phyloP scores from a whole-genome alignment of 2,888 invertebrate species.

The Stictocephala bisonia region DNA sequence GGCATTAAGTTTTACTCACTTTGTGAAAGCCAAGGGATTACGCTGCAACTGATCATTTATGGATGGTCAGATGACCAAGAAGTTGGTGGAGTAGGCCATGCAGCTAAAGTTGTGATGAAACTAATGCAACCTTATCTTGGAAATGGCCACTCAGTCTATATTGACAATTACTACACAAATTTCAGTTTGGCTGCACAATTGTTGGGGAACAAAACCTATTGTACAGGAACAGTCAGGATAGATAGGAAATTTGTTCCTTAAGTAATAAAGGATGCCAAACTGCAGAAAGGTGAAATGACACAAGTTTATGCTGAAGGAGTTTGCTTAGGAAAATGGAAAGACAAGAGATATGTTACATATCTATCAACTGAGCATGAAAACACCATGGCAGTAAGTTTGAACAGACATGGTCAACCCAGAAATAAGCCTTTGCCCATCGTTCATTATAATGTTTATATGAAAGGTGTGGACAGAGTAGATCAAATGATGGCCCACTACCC shows the following conservation, averaged over 20 bases:
- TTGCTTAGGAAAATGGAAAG: constrained; percentile 5
- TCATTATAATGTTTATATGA: constrained; percentile 12
- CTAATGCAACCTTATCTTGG: constrained; percentile 18
- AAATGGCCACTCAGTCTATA: neutral
- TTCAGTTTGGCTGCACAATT: constrained; percentile 1
- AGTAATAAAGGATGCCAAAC: constrained; percentile 21
- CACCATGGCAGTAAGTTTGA: constrained; percentile 15
- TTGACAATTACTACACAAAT: constrained; percentile 23
- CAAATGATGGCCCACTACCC: constrained; percentile 44
- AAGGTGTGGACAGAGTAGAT: constrained; percentile 42
- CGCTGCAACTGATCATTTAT: constrained; percentile 2
- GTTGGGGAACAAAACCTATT: constrained; percentile 36
- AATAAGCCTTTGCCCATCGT: constrained; percentile 24
- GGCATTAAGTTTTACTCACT: constrained; percentile 10
- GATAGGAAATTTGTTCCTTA: constrained; percentile 31
- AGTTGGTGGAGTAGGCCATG: constrained; percentile 9
- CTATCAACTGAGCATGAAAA: constrained; percentile 8
- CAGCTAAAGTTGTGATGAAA: constrained; percentile 20
- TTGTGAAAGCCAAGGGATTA: constrained; percentile 14
- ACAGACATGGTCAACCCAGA: neutral
- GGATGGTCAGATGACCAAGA: neutral
- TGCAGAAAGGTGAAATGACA: constrained; percentile 39
- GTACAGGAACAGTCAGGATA: constrained; percentile 41
- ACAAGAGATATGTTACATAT: neutral
- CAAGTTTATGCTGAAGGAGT: neutral